A percentile compares a stretch with the other conserved stretches of the same genome.
phyloP scores from a whole-genome alignment of 2,888 invertebrate species.

The Caenorhabditis macrosperma region DNA sequence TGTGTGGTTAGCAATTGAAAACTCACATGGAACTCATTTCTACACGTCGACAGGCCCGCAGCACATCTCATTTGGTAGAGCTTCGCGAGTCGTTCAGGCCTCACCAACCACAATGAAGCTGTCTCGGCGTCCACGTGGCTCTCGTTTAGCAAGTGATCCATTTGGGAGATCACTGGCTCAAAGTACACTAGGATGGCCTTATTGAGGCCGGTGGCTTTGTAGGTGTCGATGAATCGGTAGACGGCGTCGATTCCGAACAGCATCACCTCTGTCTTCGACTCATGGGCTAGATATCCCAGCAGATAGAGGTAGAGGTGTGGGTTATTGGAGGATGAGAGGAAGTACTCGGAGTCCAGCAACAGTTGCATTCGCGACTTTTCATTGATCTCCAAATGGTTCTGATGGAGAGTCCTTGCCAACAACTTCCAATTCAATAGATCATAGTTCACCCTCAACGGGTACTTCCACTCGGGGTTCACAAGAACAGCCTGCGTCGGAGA shows the following conservation, averaged over 20 bases:
- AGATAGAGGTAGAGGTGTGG: conserved; percentile 70
- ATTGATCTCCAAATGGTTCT: conserved; percentile 72
- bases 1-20: neutral
- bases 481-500: conserved; percentile 72
- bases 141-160: conserved; percentile 71
- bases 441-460: conserved; percentile 78
- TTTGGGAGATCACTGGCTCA: conserved; percentile 73
- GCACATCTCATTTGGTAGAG: conserved; percentile 78
- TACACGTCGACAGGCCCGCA: conserved; percentile 74
- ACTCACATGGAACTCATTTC: conserved; percentile 72
- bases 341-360: conserved; percentile 76
- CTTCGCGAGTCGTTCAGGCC: conserved; percentile 74
- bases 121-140: conserved; percentile 72
- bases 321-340: conserved; percentile 71
- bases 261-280: conserved; percentile 75
- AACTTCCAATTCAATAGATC: conserved; percentile 78
- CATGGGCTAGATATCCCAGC: conserved; percentile 73
- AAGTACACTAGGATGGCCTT: conserved; percentile 73
- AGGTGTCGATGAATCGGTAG: conserved; percentile 72
- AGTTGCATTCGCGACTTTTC: conserved; percentile 77
- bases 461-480: conserved; percentile 79
- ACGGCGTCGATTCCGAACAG: conserved; percentile 77
- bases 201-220: conserved; percentile 66
- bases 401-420: conserved; percentile 74
- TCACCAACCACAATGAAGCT: conserved; percentile 77